Base-by-base conservation (phyloP, 2,797 vertebrate genomes). In the Sebastes matsubarae region DNA sequence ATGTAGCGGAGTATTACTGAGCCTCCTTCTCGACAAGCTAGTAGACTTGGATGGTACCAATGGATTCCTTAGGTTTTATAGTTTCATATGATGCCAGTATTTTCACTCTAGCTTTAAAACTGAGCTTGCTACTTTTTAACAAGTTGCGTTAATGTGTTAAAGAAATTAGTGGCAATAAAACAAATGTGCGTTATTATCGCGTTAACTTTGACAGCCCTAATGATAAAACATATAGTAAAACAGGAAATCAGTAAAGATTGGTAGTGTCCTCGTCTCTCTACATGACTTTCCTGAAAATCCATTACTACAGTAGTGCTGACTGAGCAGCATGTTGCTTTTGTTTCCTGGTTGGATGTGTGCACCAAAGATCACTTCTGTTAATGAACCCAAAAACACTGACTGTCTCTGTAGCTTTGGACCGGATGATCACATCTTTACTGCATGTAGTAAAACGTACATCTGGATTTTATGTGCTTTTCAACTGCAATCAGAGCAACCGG, bases 391-490 rank as follows among this genome's bases (percentile, higher is more conserved):
- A 68, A 22, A 34, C 32, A 63, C 27, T 50, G 52, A 58, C 52
- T 50, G 20, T 42, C 61, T 50, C 32, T 12, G 18, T 14, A 58
- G 52, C 25, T 32, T 64, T 71, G 50, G 34, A 69, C 58, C 46
- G 38, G 18, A 59, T 20, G 8, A 72, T 36, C 42, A 46, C 65
- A 63, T 24, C 30, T 74, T 85, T 68, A 72, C 16, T 34, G 24
- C 7, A 2, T 12, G 27, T 20, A 46, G 58, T 83, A 75, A 83
- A 76, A 46, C 20, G 25, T 52, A 57, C 58, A 81, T 70, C 68
- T 79, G 78, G 64, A 81, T 72, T 65, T 81, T 66, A 60, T 50
- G n/a, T 66, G 52, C 63, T 38, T 24, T 29, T 52, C 58, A 66
- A 55, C 75, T 61, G 27, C 50, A 68, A 30, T 55, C 25, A 74